Conservation (phyloP, 2,113 vertebrate species). For the Gymnobelideus leadbeateri region DNA sequence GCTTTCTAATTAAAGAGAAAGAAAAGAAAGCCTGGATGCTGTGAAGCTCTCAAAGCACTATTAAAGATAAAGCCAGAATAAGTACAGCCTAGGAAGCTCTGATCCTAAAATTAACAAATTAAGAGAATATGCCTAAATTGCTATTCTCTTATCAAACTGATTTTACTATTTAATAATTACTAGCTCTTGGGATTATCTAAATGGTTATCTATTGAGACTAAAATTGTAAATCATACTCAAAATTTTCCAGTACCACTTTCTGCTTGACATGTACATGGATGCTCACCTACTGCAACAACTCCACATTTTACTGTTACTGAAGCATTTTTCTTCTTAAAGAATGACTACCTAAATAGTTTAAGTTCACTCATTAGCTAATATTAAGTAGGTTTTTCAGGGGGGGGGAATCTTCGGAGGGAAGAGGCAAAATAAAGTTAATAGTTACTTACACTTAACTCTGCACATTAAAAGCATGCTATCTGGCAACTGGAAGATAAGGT, state of each 20-base stretch:
- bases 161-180: neutral
- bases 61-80: neutral
- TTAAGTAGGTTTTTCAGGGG: neutral
- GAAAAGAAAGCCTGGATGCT: neutral
- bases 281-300: neutral
- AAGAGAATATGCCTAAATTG: neutral
- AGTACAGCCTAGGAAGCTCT: neutral
- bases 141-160: neutral
- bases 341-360: neutral
- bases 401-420: too few relatives aligned
- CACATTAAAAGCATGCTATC: neutral
- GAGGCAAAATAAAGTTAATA: neutral
- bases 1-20: neutral
- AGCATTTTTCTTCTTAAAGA: neutral
- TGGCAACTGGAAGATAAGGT: neutral
- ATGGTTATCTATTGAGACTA: too few relatives aligned
- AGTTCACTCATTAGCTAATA: neutral
- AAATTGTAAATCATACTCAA: accelerated
- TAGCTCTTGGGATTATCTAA: neutral
- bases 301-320: neutral
- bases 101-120: neutral
- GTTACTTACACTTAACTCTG: neutral
- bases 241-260: too few relatives aligned
- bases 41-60: neutral
- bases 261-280: neutral